Percentiles rank a stretch among this genome's conserved stretches.
Evolutionary conservation across 2,888 invertebrate species (phyloP).

Genomic region (Scotopteryx bipunctaria): DNA sequence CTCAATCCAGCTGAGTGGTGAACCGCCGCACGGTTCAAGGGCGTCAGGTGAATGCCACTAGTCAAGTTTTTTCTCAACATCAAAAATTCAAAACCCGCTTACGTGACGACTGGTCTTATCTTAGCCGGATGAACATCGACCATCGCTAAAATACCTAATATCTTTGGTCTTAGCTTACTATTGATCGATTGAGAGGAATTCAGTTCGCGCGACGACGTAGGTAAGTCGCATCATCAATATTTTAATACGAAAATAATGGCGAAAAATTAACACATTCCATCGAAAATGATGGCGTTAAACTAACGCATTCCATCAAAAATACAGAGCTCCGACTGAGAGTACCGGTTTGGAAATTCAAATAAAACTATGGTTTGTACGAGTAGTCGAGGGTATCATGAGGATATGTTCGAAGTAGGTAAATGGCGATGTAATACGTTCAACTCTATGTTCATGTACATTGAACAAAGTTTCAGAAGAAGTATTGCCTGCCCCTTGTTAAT

Average conservation of each 20-base stretch:
- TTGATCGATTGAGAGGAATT: conserved; percentile 39
- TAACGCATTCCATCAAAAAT: neutral
- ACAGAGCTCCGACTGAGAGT: neutral
- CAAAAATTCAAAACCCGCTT: conserved; percentile 59
- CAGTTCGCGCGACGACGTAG: conserved; percentile 37
- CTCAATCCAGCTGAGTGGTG: conserved; percentile 71
- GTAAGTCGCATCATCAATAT: neutral
- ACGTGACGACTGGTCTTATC: conserved; percentile 66
- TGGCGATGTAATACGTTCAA: neutral
- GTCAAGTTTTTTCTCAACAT: conserved; percentile 66
- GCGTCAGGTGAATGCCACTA: conserved; percentile 78
- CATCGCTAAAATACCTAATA: conserved; percentile 55
- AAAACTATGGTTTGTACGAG: conserved; percentile 23
- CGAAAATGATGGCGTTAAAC: neutral
- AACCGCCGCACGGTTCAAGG: conserved; percentile 76
- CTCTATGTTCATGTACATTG: conserved; percentile 8
- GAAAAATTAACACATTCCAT: neutral
- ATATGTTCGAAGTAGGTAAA: conserved; percentile 14
- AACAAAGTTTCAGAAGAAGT: conserved; percentile 10
- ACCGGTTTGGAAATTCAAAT: conserved; percentile 10
- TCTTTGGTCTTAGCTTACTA: conserved; percentile 35
- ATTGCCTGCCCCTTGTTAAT: conserved; percentile 4
- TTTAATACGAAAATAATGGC: neutral
- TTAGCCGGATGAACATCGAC: conserved; percentile 68
- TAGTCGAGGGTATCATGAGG: conserved; percentile 15